Evolutionary conservation across 2,888 invertebrate genomes (phyloP), one percentile per base, ranked within the genome.

Genomic region (Eupithecia subfuscata): DNA sequence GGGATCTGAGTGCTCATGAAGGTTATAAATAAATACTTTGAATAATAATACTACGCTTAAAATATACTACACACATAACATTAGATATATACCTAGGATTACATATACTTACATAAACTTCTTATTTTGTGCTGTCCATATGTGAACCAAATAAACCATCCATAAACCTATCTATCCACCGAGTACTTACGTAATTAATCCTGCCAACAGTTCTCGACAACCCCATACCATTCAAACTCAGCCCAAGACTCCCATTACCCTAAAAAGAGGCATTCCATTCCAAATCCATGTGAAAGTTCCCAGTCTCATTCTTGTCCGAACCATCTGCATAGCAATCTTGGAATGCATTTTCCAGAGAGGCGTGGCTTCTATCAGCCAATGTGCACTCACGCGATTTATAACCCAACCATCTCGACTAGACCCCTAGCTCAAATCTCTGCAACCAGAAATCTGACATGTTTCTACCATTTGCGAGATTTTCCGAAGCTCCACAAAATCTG

Each of bases 361-460:
- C 93, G 94, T 92, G 94, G 93, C 84, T 86, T 89, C 86, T 89
- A 90, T 90, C 94, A 92, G 90, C 95, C 95, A 95, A 95, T 95
- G 95, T 95, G 92, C 94, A 95, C 75, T 94, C 93, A 94, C 92
- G 94, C 95, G 94, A 91, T 93, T 92, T 93, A 89, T 94, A 93
- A 92, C 87, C 86, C 91, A 88, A 81, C 93, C 92, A 92, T 30
- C 71, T 2, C 30, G 68, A 25, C 40, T 12, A 78, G 89, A 85
- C 72, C 90, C 83, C 2, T 90, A 86, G 78, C 82, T 88, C 84
- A 86, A 78, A 78, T 78, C 70, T 77, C 80, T 76, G n/a, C 73
- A 70, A 52, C 85, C 82, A 75, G 77, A 82, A 86, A 87, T 83
- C 78, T 75, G 85, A 83, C 80, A 81, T 75, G 78, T 71, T 76